A percentile compares a stretch with the other conserved stretches of the same genome.
Evolutionary conservation across 1,140 invertebrate species (phyloP).

Genomic region (Pissodes strobi): DNA sequence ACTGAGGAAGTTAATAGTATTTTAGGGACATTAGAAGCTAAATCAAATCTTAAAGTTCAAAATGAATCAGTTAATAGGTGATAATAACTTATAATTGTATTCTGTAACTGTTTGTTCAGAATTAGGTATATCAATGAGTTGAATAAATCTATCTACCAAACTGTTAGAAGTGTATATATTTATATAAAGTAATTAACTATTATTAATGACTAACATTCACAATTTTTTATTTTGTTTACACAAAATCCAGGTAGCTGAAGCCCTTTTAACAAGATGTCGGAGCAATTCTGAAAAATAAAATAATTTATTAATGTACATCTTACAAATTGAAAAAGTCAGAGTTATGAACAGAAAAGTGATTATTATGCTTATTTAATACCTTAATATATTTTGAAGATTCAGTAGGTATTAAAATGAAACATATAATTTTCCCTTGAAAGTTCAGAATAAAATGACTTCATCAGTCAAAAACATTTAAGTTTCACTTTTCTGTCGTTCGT

Average conservation of each 20-base stretch:
- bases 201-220: slow-evolving; percentile 21
- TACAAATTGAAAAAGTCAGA: too few species aligned
- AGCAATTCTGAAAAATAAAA: slow-evolving; percentile 17
- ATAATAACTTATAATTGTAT: not conserved
- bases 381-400: too few species aligned
- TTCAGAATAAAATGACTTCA: too few species aligned
- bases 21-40: not conserved
- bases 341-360: too few species aligned
- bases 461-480: too few species aligned
- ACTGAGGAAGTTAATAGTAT: not conserved
- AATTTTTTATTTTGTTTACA: slow-evolving; percentile 20
- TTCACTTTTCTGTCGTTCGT: too few species aligned
- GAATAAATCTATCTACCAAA: not conserved
- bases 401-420: too few species aligned
- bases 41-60: not conserved
- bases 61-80: not conserved
- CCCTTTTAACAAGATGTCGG: slow-evolving; percentile 22
- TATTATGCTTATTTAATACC: too few species aligned
- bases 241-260: slow-evolving; percentile 28
- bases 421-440: too few species aligned
- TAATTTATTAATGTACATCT: not conserved
- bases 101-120: too few species aligned
- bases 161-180: not conserved
- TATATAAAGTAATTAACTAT: not conserved
- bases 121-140: too few species aligned